Evolutionary conservation across 2,113 vertebrate species (phyloP), one percentile per base, ranked within the genome.

Genomic region (Nothoprocta perdicaria): DNA sequence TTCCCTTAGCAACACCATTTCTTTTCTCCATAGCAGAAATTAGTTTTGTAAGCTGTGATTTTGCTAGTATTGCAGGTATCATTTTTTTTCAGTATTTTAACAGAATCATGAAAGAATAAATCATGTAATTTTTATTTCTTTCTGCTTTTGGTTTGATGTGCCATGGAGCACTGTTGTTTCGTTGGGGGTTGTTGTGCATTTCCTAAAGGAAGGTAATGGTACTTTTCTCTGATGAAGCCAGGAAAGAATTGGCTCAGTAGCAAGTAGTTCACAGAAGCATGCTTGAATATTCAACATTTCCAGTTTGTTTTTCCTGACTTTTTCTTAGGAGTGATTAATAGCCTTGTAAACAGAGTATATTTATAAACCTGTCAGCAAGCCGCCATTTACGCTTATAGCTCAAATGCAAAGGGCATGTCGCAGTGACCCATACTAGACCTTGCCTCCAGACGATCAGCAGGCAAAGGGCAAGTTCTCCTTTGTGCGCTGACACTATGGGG

Each of bases 1-100:
- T 94, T 94, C 93, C 90, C 80, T 52, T 91, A 60, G 93, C 90
- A 92, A 90, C 90, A 35, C 55, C 85, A 65, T 43, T 80, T 63
- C 73, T 83, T 57, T 24, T 72, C 76, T 77, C 85, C 19, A 5
- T 29, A 38, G 24, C 69, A 23, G 23, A 87, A 86, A n/a, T 63
- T 45, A 63, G 38, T 86, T 92, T 76, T 69, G 65, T 85, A 31
- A 65, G 1, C 53, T 60, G 35, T 31, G 48, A 48, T n/a, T 48
- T 68, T 15, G 14, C 23, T n/a, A 45, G 7, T 62, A 46, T 10
- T 53, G 15, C 31, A 81, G 61, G 35, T 90, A 77, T 62, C 35
- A 35, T 19, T 29, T 11, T 79, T 9, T 79, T 71, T 23, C 72
- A 24, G 23, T 31, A 58, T 69, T 86, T 53, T n/a, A 58, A 10